These are phyloP conservation scores for Cephus runcator DNA, from an alignment of 2,888 invertebrate genomes.

Conservation along the genomic window DNA sequence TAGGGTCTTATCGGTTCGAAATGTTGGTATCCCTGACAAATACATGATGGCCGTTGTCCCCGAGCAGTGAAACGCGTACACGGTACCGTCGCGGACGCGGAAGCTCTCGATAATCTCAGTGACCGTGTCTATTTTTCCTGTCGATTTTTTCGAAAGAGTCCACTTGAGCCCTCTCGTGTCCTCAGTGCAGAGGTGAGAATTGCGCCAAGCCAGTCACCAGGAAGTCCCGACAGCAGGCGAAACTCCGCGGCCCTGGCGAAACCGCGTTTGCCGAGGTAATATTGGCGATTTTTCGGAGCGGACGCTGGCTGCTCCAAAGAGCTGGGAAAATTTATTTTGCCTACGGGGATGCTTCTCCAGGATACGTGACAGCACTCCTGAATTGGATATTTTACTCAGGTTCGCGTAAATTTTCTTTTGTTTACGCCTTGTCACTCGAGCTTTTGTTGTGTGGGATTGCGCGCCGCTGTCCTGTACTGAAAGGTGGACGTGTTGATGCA, in stretches of 20 bases:
- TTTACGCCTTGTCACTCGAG: slow-evolving; percentile 62
- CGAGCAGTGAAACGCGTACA: slow-evolving; percentile 61
- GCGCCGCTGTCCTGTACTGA: slow-evolving; percentile 49
- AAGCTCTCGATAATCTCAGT: background rate
- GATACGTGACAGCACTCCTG: background rate
- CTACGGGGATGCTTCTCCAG: background rate
- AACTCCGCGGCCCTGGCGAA: slow-evolving; percentile 32
- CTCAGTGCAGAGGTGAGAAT: slow-evolving; percentile 5
- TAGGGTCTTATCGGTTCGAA: slow-evolving; percentile 35
- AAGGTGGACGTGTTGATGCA: slow-evolving; percentile 7
- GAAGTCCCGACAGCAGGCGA: background rate
- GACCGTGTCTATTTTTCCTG: slow-evolving; percentile 4
- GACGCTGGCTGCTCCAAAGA: slow-evolving; percentile 43
- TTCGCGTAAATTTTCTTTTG: slow-evolving; percentile 50
- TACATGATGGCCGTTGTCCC: slow-evolving; percentile 62
- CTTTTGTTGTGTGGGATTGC: slow-evolving; percentile 59
- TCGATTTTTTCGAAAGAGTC: slow-evolving; percentile 6
- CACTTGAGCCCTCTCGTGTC: slow-evolving; percentile 18
- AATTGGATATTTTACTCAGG: background rate
- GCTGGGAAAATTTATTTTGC: background rate
- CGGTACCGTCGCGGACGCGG: slow-evolving; percentile 31
- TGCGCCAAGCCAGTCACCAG: background rate
- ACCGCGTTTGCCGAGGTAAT: slow-evolving; percentile 59
- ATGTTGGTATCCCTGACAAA: slow-evolving; percentile 61
- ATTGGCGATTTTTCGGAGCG: slow-evolving; percentile 56